These are phyloP conservation scores for Cricetomys ansorgei DNA, from an alignment of 2,113 vertebrate genomes.

Conservation along the genomic window DNA sequence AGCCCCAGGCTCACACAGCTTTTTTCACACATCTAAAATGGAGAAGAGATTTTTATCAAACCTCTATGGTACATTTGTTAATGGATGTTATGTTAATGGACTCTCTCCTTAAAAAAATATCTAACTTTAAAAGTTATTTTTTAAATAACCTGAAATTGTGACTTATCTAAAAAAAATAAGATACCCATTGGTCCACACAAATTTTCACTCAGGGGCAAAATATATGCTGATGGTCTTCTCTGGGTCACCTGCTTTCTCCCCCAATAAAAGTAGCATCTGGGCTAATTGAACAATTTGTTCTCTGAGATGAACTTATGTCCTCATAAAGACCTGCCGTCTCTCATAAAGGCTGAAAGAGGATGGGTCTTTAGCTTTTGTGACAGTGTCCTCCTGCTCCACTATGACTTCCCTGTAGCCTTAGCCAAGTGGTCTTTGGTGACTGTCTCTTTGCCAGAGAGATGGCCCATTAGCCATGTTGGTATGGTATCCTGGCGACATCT, in stretches of 20 bases:
- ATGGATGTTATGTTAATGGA: background rate
- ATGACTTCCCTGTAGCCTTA: background rate
- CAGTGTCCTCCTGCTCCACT: background rate
- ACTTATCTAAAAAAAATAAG: background rate
- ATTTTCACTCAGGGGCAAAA: background rate
- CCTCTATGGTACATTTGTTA: background rate
- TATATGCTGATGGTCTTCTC: background rate
- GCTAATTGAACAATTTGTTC: background rate
- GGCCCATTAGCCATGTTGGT: background rate
- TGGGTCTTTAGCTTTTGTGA: background rate
- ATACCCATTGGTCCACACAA: background rate
- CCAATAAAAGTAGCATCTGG: background rate
- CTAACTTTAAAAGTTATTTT: background rate
- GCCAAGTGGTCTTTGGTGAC: background rate
- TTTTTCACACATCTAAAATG: background rate
- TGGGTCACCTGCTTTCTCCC: background rate
- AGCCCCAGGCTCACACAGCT: background rate
- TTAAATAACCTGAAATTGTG: background rate
- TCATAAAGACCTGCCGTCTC: background rate
- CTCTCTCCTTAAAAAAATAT: background rate
- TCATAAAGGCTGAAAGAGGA: background rate
- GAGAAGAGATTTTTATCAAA: background rate
- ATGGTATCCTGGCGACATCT: conserved; percentile 85
- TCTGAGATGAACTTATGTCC: background rate
- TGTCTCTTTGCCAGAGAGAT: conserved; percentile 77